Percentiles rank a stretch among this genome's conserved stretches.
These are phyloP conservation scores for Anniella stebbinsi DNA, from an alignment of 2,797 vertebrate species.

Conservation along the genomic window DNA sequence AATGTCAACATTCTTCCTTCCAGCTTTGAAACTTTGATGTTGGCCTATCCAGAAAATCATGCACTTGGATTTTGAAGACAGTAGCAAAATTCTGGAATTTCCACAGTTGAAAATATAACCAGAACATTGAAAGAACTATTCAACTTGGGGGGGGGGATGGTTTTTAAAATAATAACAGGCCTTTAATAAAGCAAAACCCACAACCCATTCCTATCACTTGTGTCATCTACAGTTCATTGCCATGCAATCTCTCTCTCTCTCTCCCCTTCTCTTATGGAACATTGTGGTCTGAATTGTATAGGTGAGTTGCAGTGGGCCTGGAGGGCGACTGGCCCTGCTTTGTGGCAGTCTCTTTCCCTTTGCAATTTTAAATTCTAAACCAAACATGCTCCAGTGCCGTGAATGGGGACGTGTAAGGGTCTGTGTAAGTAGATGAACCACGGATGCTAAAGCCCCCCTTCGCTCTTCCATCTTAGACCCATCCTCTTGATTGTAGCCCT, in stretches of 20 bases:
- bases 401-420: neutral
- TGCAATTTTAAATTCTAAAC: neutral
- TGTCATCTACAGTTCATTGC: neutral
- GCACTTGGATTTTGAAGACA: neutral
- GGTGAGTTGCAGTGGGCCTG: neutral
- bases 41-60: neutral
- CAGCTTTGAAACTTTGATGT: neutral
- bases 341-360: neutral
- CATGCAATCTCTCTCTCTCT: neutral
- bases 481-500: too few relatives aligned
- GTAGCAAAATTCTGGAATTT: neutral
- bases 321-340: neutral
- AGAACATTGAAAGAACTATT: neutral
- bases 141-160: too few relatives aligned
- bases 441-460: too few relatives aligned
- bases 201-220: neutral
- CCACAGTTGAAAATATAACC: neutral
- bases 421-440: neutral
- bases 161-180: too few relatives aligned
- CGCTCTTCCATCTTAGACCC: too few relatives aligned
- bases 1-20: neutral
- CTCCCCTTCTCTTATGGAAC: neutral
- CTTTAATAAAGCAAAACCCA: neutral
- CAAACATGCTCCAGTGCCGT: neutral
- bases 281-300: neutral